Conservation (phyloP, 1,140 invertebrate species). For the Drosophila repletoides region DNA sequence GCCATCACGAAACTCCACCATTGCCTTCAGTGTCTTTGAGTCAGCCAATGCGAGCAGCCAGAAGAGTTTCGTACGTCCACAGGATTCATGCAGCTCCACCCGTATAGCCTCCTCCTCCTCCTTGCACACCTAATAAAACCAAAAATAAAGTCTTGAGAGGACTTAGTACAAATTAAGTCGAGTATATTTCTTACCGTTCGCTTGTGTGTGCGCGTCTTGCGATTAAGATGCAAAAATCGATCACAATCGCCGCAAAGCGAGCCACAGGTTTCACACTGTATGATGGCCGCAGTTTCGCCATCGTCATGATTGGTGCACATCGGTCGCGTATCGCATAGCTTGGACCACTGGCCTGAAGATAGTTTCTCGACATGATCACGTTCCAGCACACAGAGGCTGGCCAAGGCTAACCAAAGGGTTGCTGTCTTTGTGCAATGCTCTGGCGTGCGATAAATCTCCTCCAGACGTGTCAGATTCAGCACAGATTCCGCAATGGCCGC, state of each 20-base stretch:
- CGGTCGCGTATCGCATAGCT: slow-evolving; percentile 82
- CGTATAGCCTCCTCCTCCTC: slow-evolving; percentile 97
- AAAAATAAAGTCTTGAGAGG: neutral
- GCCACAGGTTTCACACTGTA: slow-evolving; percentile 95
- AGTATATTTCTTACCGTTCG: slow-evolving; percentile 86
- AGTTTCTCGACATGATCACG: slow-evolving; percentile 94
- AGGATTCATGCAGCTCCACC: slow-evolving; percentile 97
- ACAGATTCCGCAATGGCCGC: slow-evolving; percentile 96
- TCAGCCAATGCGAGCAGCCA: slow-evolving; percentile 97
- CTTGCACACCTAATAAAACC: slow-evolving; percentile 88
- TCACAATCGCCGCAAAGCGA: slow-evolving; percentile 98
- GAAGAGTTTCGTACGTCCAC: slow-evolving; percentile 96
- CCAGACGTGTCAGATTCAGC: slow-evolving; percentile 91
- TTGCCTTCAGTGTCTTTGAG: slow-evolving; percentile 94
- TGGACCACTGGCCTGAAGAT: slow-evolving; percentile 88
- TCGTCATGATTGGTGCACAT: slow-evolving; percentile 99
- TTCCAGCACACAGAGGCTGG: slow-evolving; percentile 95
- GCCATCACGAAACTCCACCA: slow-evolving; percentile 96
- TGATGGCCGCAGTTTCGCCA: slow-evolving; percentile 95
- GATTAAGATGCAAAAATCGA: slow-evolving; percentile 95
- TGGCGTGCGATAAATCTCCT: slow-evolving; percentile 89
- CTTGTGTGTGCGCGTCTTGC: slow-evolving; percentile 92
- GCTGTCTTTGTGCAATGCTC: slow-evolving; percentile 91
- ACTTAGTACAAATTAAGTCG: neutral
- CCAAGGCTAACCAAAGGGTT: slow-evolving; percentile 95